Evolutionary conservation across 2,888 invertebrate species (phyloP).

Genomic region (Oligia fasciuncula): DNA sequence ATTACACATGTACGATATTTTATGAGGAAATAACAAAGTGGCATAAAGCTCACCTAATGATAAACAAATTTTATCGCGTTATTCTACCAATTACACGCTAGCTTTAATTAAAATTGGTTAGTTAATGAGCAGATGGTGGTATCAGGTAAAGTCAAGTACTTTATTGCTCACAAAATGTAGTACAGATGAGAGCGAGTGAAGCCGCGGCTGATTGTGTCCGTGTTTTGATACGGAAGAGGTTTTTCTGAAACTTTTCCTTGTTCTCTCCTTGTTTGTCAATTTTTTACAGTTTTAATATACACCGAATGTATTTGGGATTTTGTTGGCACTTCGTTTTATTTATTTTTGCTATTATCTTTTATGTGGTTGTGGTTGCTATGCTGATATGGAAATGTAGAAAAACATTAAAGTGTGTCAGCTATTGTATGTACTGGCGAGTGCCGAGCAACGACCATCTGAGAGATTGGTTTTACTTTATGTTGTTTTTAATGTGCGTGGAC

Average conservation of each 20-base stretch:
- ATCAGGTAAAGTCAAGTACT: slow-evolving; percentile 56
- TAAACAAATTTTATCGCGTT: slow-evolving; percentile 51
- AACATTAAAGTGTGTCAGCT: slow-evolving; percentile 54
- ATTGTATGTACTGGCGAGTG: slow-evolving; percentile 43
- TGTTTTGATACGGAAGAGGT: slow-evolving; percentile 64
- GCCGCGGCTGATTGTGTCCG: slow-evolving; percentile 53
- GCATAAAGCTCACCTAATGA: slow-evolving; percentile 47
- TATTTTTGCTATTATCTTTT: slow-evolving; percentile 64
- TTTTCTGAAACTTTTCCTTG: slow-evolving; percentile 69
- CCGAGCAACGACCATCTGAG: slow-evolving; percentile 18
- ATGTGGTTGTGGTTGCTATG: slow-evolving; percentile 43
- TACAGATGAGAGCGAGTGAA: slow-evolving; percentile 19
- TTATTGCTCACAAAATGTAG: slow-evolving; percentile 56
- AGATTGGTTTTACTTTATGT: slow-evolving; percentile 57
- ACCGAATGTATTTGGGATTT: slow-evolving; percentile 56
- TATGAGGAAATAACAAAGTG: slow-evolving; percentile 51
- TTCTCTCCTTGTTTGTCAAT: slow-evolving; percentile 64
- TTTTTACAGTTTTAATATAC: slow-evolving; percentile 59
- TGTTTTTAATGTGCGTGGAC: slow-evolving; percentile 50
- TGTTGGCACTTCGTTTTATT: slow-evolving; percentile 62
- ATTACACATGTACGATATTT: slow-evolving; percentile 49
- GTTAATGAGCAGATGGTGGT: slow-evolving; percentile 59
- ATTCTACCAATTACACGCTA: slow-evolving; percentile 59
- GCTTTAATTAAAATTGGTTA: slow-evolving; percentile 59
- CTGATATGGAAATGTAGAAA: slow-evolving; percentile 57